phyloP scores from a whole-genome alignment of 2,797 vertebrate species.

The Eleutherodactylus coqui region DNA sequence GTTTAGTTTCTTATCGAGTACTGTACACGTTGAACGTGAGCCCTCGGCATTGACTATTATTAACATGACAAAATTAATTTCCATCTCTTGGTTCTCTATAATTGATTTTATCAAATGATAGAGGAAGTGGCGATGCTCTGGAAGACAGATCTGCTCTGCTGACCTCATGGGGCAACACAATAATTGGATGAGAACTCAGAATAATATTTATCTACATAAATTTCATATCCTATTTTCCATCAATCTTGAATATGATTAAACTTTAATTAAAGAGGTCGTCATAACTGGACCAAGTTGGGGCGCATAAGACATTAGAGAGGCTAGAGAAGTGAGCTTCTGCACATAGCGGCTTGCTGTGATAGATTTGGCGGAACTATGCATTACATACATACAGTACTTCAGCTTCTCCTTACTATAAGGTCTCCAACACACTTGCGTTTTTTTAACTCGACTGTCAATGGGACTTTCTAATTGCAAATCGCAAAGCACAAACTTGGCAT shows the following conservation, averaged over 20 bases:
- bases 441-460: too few relatives aligned
- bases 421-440: too few relatives aligned
- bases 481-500: too few relatives aligned
- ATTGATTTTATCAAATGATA: background rate
- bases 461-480: too few relatives aligned
- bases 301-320: background rate
- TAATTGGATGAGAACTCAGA: background rate
- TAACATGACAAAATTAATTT: background rate
- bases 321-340: background rate
- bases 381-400: too few relatives aligned
- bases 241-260: background rate
- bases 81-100: background rate
- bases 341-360: background rate
- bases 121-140: background rate
- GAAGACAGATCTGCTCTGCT: background rate
- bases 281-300: background rate
- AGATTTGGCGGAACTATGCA: too few relatives aligned
- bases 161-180: background rate
- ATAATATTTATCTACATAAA: background rate
- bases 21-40: background rate
- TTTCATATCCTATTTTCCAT: background rate
- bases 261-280: background rate
- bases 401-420: too few relatives aligned
- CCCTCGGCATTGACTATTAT: background rate
- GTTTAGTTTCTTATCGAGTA: background rate